Evolutionary conservation across 1,140 invertebrate species (phyloP).

Genomic region (Euborellia annulipes): DNA sequence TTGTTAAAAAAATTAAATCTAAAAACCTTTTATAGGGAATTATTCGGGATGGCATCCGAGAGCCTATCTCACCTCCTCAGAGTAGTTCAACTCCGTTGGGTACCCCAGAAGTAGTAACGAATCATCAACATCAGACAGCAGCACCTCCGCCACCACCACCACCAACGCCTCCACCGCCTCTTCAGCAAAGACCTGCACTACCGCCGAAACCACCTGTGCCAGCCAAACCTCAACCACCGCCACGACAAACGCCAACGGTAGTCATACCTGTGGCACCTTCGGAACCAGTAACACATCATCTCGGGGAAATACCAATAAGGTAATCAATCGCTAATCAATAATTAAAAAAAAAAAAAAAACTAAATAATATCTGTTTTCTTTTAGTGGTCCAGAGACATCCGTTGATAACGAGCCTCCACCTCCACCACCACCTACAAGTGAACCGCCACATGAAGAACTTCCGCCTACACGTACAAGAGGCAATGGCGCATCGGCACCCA

Average conservation of each 20-base stretch:
- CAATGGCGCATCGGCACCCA: no score
- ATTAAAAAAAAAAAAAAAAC: no score
- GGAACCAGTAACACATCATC: no score
- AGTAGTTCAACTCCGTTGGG: conserved; percentile 36
- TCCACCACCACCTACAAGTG: conserved; percentile 22
- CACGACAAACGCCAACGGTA: conserved; percentile 26
- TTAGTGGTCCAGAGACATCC: no score
- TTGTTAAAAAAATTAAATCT: no score
- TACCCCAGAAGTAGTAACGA: conserved; percentile 34
- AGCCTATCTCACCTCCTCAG: conserved; percentile 35
- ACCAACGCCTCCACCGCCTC: conserved; percentile 34
- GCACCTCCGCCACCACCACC: not conserved
- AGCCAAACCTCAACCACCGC: conserved; percentile 25
- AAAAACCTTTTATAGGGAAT: conserved; percentile 12
- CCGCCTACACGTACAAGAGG: no score
- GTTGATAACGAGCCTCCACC: conserved; percentile 10
- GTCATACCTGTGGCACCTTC: no score
- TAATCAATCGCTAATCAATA: no score
- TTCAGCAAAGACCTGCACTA: conserved; percentile 35
- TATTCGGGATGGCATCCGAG: conserved; percentile 14
- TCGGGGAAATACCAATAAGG: no score
- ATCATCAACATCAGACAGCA: conserved; percentile 19
- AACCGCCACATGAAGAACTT: conserved; percentile 25
- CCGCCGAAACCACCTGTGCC: conserved; percentile 52
- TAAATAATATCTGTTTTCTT: no score